phyloP scores from a whole-genome alignment of 2,113 vertebrate genomes.

The Poeciliopsis prolifica region DNA sequence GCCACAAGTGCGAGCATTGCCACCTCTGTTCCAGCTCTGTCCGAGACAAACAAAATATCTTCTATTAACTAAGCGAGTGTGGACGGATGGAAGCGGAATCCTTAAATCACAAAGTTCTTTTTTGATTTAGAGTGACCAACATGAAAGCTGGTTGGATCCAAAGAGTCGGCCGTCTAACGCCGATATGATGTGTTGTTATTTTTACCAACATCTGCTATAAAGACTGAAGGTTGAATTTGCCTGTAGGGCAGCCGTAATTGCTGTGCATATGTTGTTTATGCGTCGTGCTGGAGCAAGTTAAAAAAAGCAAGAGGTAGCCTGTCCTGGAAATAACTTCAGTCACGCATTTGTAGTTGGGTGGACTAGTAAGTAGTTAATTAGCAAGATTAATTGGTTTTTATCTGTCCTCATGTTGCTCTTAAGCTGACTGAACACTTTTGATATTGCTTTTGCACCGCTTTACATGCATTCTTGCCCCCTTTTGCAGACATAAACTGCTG shows the following conservation, averaged over 20 bases:
- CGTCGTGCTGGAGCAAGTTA: slow-evolving; percentile 45
- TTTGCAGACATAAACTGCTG: not conserved
- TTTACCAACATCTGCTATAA: slow-evolving; percentile 72
- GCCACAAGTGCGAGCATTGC: slow-evolving; percentile 16
- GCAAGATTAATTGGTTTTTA: slow-evolving; percentile 13
- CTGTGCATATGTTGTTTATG: slow-evolving; percentile 80
- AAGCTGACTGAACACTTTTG: slow-evolving; percentile 16
- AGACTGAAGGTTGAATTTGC: slow-evolving; percentile 76
- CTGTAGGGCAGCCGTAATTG: slow-evolving; percentile 67
- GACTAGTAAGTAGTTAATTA: slow-evolving; percentile 30
- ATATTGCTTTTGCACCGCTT: slow-evolving; percentile 8
- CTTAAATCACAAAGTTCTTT: slow-evolving; percentile 6
- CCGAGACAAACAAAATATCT: slow-evolving; percentile 8
- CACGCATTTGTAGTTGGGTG: not conserved
- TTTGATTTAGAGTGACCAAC: slow-evolving; percentile 24
- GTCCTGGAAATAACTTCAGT: slow-evolving; percentile 27
- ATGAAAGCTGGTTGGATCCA: slow-evolving; percentile 37
- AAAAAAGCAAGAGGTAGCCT: slow-evolving; percentile 22
- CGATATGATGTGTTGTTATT: slow-evolving; percentile 59
- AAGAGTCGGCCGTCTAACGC: slow-evolving; percentile 63
- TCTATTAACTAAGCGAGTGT: slow-evolving; percentile 16
- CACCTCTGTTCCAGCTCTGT: slow-evolving; percentile 25
- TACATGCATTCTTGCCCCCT: not conserved
- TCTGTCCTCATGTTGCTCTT: slow-evolving; percentile 20
- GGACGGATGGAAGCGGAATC: slow-evolving; percentile 31